These are phyloP conservation scores for Drosophila ironensis DNA, from an alignment of 1,140 invertebrate genomes.

Conservation along the genomic window DNA sequence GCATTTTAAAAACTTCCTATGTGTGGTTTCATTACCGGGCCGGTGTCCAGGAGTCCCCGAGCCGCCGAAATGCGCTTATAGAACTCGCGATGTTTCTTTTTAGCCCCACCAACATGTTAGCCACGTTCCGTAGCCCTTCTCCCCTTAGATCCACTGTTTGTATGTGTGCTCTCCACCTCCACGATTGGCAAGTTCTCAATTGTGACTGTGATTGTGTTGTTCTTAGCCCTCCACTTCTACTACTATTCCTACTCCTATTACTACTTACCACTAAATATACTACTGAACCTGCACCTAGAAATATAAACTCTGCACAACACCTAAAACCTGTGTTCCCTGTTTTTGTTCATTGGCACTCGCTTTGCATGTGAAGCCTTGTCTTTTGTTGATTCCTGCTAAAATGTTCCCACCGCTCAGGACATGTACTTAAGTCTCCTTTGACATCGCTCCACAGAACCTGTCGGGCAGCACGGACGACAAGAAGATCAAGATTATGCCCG, in stretches of 20 bases:
- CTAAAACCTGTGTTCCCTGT: background rate
- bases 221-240: constrained; percentile 32
- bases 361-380: constrained; percentile 27
- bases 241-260: too few relatives aligned
- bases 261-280: too few relatives aligned
- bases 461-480: constrained; percentile 72
- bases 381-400: too few relatives aligned
- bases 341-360: constrained; percentile 9
- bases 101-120: constrained; percentile 49
- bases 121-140: constrained; percentile 52
- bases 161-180: constrained; percentile 57
- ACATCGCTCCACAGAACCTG: constrained; percentile 76
- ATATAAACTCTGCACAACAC: too few relatives aligned
- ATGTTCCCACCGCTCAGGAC: too few relatives aligned
- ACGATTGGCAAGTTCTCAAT: constrained; percentile 77
- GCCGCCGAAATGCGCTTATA: constrained; percentile 39
- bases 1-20: background rate
- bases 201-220: constrained; percentile 56
- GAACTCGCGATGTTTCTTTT: constrained; percentile 63
- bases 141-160: constrained; percentile 51
- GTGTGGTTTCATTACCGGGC: constrained; percentile 39
- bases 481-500: constrained; percentile 76
- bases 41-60: background rate
- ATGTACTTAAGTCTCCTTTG: background rate
- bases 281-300: too few relatives aligned